Evolutionary conservation across 2,797 vertebrate species (phyloP).

Genomic region (Silurus lanzhouensis): DNA sequence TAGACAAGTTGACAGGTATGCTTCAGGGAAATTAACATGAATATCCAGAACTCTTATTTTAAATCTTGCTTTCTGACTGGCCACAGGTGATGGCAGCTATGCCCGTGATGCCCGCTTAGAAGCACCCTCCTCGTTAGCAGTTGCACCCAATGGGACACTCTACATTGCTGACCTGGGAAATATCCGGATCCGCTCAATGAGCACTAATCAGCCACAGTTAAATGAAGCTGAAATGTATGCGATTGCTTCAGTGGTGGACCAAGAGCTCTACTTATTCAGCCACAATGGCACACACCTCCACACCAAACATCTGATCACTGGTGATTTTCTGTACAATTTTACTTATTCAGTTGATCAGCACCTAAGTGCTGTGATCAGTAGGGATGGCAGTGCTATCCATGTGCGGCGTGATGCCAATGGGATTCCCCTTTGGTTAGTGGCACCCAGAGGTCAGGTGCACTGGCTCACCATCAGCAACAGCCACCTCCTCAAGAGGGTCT

Average conservation of each 20-base stretch:
- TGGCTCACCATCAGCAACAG: conserved; percentile 87
- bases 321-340: conserved; percentile 86
- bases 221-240: conserved; percentile 76
- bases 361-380: conserved; percentile 74
- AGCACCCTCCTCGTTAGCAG: conserved; percentile 82
- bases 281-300: conserved; percentile 84
- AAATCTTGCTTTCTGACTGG: neutral
- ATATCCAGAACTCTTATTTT: neutral
- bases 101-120: conserved; percentile 86
- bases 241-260: conserved; percentile 82
- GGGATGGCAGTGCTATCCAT: conserved; percentile 79
- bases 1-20: neutral
- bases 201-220: conserved; percentile 77
- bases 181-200: conserved; percentile 80
- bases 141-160: conserved; percentile 82
- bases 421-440: conserved; percentile 83
- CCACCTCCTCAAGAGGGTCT: conserved; percentile 83
- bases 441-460: conserved; percentile 84
- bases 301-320: conserved; percentile 84
- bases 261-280: conserved; percentile 86
- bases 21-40: neutral
- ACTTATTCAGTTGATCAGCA: conserved; percentile 81
- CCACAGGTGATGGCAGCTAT: conserved; percentile 83
- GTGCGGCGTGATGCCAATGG: conserved; percentile 82
- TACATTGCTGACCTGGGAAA: conserved; percentile 88